phyloP scores from a whole-genome alignment of 2,797 vertebrate genomes.

The Oryzias sinensis region DNA sequence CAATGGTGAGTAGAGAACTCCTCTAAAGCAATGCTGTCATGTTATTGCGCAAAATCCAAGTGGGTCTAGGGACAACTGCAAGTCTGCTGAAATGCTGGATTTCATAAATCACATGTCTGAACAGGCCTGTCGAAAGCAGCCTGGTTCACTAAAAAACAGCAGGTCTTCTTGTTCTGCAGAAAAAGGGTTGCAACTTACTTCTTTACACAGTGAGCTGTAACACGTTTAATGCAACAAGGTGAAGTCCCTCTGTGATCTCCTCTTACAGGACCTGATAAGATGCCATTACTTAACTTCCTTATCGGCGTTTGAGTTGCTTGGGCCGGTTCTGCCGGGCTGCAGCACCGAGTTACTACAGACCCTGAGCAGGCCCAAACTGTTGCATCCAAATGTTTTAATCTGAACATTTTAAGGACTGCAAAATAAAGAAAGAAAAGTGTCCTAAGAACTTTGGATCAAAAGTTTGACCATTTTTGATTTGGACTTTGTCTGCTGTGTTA shows the following conservation, averaged over 20 bases:
- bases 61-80: conserved; percentile 5
- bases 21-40: conserved; percentile 2
- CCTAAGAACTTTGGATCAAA: conserved; percentile 15
- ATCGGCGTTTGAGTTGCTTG: conserved; percentile 25
- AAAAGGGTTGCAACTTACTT: too few species aligned
- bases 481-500: conserved; percentile 61
- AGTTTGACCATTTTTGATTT: conserved; percentile 10
- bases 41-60: conserved; percentile 36
- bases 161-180: too few species aligned
- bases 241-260: conserved; percentile 15
- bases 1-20: conserved; percentile 57
- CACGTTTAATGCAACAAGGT: conserved; percentile 21
- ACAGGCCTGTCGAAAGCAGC: conserved; percentile 30
- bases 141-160: neutral
- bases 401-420: neutral
- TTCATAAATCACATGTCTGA: conserved; percentile 43
- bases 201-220: neutral
- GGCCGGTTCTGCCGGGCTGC: neutral
- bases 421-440: neutral
- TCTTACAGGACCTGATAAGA: conserved; percentile 25
- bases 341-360: neutral
- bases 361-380: too few species aligned
- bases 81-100: conserved; percentile 25
- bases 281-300: conserved; percentile 27
- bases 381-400: too few species aligned